Conservation (phyloP, 2,888 invertebrate species). For the Plemyria rubiginata region DNA sequence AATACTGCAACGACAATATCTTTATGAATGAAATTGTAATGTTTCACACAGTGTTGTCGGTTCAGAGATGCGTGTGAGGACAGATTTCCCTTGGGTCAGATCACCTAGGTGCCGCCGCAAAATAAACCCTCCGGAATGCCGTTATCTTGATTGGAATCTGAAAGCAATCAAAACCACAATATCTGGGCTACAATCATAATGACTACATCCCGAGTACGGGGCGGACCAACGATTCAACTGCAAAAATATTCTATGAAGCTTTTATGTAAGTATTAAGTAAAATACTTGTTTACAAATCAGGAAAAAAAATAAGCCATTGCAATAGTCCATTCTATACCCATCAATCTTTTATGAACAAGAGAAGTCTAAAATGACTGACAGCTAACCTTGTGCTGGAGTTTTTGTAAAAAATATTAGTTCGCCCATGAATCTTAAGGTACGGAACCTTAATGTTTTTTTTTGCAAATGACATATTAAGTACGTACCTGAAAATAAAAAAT, state of each 20-base stretch:
- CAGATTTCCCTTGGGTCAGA: slow-evolving; percentile 66
- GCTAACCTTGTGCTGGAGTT: slow-evolving; percentile 26
- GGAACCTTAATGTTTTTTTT: too few relatives aligned
- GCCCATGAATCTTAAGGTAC: neutral
- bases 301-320: too few relatives aligned
- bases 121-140: slow-evolving; percentile 43
- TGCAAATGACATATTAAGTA: too few relatives aligned
- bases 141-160: slow-evolving; percentile 72
- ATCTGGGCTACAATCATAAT: slow-evolving; percentile 33
- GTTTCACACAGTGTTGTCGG: slow-evolving; percentile 25
- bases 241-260: neutral
- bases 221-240: neutral
- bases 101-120: slow-evolving; percentile 57
- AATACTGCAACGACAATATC: neutral
- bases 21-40: slow-evolving; percentile 21
- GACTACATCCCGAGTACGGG: neutral
- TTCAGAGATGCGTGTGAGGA: slow-evolving; percentile 39
- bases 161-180: slow-evolving; percentile 52
- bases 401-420: slow-evolving; percentile 6
- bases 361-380: slow-evolving; percentile 9
- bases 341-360: neutral
- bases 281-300: too few relatives aligned
- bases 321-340: neutral
- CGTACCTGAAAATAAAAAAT: too few relatives aligned
- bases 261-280: too few relatives aligned